Percentiles rank a stretch among this genome's conserved stretches.
Evolutionary conservation across 2,113 vertebrate genomes (phyloP).

Genomic region (Excalfactoria chinensis): DNA sequence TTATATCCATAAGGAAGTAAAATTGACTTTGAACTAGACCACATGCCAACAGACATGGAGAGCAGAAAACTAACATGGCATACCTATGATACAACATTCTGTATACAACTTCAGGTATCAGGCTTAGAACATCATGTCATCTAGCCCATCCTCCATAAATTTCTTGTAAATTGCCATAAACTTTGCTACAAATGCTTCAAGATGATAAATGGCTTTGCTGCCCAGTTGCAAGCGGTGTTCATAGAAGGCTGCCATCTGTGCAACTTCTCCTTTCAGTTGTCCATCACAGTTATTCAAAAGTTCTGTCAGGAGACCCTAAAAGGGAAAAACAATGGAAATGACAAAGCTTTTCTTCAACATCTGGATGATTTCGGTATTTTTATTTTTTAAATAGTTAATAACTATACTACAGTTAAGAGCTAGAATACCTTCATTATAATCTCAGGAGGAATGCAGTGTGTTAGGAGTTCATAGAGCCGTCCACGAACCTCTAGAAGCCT

Average conservation of each 20-base stretch:
- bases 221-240: slow-evolving; percentile 95
- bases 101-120: background rate
- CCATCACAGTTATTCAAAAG: slow-evolving; percentile 95
- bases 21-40: slow-evolving; percentile 12
- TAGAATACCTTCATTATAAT: slow-evolving; percentile 94
- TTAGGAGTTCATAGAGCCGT: slow-evolving; percentile 93
- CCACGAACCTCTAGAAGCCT: slow-evolving; percentile 95
- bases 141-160: slow-evolving; percentile 98
- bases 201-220: slow-evolving; percentile 96
- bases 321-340: background rate
- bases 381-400: background rate
- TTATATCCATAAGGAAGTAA: background rate
- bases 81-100: background rate
- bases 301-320: slow-evolving; percentile 90
- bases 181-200: slow-evolving; percentile 96
- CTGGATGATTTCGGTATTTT: background rate
- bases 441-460: slow-evolving; percentile 96
- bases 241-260: slow-evolving; percentile 93
- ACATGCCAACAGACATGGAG: background rate
- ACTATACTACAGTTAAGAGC: background rate
- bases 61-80: background rate
- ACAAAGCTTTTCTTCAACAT: background rate
- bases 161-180: slow-evolving; percentile 99
- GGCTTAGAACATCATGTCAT: slow-evolving; percentile 92
- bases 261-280: slow-evolving; percentile 94